phyloP scores from a whole-genome alignment of 2,888 invertebrate genomes.

The Steinernema carpocapsae region DNA sequence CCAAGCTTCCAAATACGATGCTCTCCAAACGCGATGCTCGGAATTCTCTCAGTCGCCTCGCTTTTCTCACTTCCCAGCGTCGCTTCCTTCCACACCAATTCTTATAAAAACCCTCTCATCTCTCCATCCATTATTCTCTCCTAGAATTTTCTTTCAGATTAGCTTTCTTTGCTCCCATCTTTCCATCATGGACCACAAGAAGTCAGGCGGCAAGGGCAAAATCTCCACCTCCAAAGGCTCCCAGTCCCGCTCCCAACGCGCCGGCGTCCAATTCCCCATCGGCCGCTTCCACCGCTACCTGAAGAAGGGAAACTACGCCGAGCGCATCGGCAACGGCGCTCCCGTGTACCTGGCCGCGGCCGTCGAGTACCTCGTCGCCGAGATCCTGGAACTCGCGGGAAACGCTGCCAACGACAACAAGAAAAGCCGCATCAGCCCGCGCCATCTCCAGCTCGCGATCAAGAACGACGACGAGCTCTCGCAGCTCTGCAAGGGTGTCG shows the following conservation, averaged over 20 bases:
- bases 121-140: too few relatives aligned
- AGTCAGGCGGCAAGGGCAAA: neutral
- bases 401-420: constrained; percentile 17
- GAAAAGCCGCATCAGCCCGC: constrained; percentile 18
- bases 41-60: too few relatives aligned
- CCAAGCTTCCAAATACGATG: too few relatives aligned
- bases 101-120: too few relatives aligned
- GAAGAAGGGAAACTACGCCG: constrained; percentile 28
- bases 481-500: neutral
- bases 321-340: constrained; percentile 14
- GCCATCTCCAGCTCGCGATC: neutral
- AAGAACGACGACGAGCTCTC: neutral
- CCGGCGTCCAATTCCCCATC: neutral
- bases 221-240: neutral
- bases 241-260: neutral
- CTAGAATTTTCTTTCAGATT: too few relatives aligned
- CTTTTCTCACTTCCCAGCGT: too few relatives aligned
- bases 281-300: constrained; percentile 8
- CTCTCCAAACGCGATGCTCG: too few relatives aligned
- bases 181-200: too few relatives aligned
- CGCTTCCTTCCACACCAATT: too few relatives aligned
- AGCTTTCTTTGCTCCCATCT: too few relatives aligned
- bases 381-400: constrained; percentile 5
- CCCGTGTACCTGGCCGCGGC: constrained; percentile 24
- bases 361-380: constrained; percentile 13